A percentile compares a stretch with the other conserved stretches of the same genome.
phyloP scores from a whole-genome alignment of 1,140 invertebrate species.

The Drosophila tani region DNA sequence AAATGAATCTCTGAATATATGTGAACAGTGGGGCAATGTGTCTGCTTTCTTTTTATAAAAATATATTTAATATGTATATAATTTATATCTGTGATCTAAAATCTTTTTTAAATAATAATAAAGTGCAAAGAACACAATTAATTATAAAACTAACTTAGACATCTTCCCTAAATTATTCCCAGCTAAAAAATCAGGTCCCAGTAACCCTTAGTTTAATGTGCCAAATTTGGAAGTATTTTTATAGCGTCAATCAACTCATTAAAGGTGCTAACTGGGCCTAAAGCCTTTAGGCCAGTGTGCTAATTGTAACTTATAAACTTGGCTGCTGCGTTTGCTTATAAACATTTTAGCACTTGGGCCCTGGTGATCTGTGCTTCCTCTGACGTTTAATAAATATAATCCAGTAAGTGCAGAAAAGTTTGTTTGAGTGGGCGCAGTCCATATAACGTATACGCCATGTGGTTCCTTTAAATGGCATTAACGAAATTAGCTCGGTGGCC shows the following conservation, averaged over 20 bases:
- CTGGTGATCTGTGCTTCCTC: slow-evolving; percentile 19
- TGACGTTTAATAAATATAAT: slow-evolving; percentile 57
- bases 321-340: slow-evolving; percentile 13
- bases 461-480: slow-evolving; percentile 53
- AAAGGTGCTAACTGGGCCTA: slow-evolving; percentile 57
- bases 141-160: neutral
- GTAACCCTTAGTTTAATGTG: slow-evolving; percentile 1
- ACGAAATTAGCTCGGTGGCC: slow-evolving; percentile 27
- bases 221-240: slow-evolving; percentile 4
- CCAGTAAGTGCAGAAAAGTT: slow-evolving; percentile 43
- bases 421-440: slow-evolving; percentile 55
- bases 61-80: neutral
- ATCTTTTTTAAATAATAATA: no score
- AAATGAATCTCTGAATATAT: slow-evolving; percentile 42
- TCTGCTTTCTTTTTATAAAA: no score
- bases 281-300: slow-evolving; percentile 42
- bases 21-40: slow-evolving; percentile 28
- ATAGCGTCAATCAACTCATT: slow-evolving; percentile 34
- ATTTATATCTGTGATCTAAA: no score
- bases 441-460: slow-evolving; percentile 73
- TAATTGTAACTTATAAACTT: slow-evolving; percentile 30
- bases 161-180: neutral
- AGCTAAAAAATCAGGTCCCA: neutral
- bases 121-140: neutral
- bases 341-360: slow-evolving; percentile 30